Base-by-base conservation (phyloP, 1,140 invertebrate genomes). In the Idris sp. region DNA sequence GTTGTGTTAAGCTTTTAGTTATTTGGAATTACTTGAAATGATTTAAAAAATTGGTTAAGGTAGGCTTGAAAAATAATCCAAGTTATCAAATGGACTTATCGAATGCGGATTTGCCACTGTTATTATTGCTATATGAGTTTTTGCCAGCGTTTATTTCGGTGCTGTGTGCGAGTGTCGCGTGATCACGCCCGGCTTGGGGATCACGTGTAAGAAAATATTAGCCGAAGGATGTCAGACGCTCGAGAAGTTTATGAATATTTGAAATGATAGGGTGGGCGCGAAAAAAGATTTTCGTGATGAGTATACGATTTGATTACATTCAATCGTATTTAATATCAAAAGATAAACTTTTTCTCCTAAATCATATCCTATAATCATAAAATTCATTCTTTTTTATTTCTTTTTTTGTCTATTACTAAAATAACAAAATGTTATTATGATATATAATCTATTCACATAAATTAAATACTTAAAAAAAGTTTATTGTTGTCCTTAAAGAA, bases 171-270 rank as follows among this genome's bases (percentile, higher is more conserved):
- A 46, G 28, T 69, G 65, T 59, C 65, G 46, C 65, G 65, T 69
- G 65, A 59, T 69, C 54, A 46, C 48, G 48, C 33, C 30, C 31
- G 48, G 15, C 48, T 46, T 49, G 18, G 44, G 30, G 48, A 65
- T 65, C 22, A 41, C 51, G 51, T 38, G 44, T 68, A 69, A 10
- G 19, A 51, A 71, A 71, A 71, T 61, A 71, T 71, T 61, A 59
- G 54, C 19, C 43, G n/a, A 67, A 25, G 18, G 13, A 49, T 41
- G 49, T 53, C 35, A 31, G 59, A 8, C 31, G 48, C 16, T 59
- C 35, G 36, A 40, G 9, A 10, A 22, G 35, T 67, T 67, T 58
- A 68, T 68, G 64, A 58, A 68, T 68, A 68, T 58, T 58, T 68
- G 11, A 69, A 69, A 59, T 26, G 41, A 0, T 19, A 41, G 64